phyloP scores from a whole-genome alignment of 2,888 invertebrate species.

The Odiellus spinosus region DNA sequence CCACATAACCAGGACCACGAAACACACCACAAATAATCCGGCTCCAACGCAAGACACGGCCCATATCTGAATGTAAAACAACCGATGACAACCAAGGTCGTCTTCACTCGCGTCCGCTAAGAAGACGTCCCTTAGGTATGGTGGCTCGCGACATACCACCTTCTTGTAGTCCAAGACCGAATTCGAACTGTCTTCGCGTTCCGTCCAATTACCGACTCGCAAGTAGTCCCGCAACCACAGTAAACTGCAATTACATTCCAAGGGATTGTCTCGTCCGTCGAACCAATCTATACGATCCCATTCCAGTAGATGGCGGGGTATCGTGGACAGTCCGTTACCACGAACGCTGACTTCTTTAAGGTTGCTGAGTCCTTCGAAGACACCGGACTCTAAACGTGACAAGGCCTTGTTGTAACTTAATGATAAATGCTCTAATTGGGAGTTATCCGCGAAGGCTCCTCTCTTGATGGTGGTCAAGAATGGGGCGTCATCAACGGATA shows the following conservation, averaged over 20 bases:
- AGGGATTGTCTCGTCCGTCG: conserved; percentile 62
- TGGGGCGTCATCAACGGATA: conserved; percentile 12
- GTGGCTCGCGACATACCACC: too few relatives aligned
- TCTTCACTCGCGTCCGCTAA: too few relatives aligned
- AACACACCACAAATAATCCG: too few relatives aligned
- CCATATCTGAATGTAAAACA: too few relatives aligned
- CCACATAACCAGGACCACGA: too few relatives aligned
- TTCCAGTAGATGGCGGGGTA: conserved; percentile 27
- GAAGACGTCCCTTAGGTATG: too few relatives aligned
- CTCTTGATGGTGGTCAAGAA: conserved; percentile 10
- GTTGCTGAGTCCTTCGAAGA: conserved; percentile 12
- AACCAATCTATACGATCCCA: conserved; percentile 53
- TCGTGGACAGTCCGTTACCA: conserved; percentile 15
- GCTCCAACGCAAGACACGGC: too few relatives aligned
- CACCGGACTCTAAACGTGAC: conserved; percentile 10
- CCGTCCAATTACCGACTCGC: too few relatives aligned
- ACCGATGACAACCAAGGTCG: too few relatives aligned
- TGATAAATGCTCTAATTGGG: conserved; percentile 10
- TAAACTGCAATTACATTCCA: conserved; percentile 70
- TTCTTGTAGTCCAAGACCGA: too few relatives aligned
- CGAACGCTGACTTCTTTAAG: conserved; percentile 15
- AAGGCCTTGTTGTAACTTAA: conserved; percentile 14
- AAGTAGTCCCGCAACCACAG: conserved; percentile 44
- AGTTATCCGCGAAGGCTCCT: conserved; percentile 14
- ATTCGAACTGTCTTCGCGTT: too few relatives aligned